Evolutionary conservation across 1,140 invertebrate genomes (phyloP), one percentile per base, ranked within the genome.

Genomic region (Bursaphelenchus mucronatus): DNA sequence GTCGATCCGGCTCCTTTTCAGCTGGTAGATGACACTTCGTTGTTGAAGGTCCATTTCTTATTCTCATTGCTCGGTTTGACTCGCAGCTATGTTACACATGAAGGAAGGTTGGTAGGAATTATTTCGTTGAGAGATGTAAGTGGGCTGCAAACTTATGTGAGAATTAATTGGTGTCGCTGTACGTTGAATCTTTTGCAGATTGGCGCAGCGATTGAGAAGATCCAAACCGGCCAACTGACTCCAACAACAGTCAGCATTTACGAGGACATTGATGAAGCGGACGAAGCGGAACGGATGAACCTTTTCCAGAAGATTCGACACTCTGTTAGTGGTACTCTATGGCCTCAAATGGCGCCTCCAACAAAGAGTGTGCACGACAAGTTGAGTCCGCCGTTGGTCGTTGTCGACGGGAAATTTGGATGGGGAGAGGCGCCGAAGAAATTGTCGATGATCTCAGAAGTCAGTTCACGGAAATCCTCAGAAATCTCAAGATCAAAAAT

Each of bases 1-100:
- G 92, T 97, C 66, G 93, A 97, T 83, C 91, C 92, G 3, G 92
- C 94, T 13, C 94, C 94, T 11, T 97, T 97, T 83, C 94, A 97
- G 81, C 85, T 97, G 0, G 93, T 97, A 0, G 92, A 94, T 78
- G 87, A 90, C 73, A 96, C 94, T 1, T 94, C 92, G 0, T 83
- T 97, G 44, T 87, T 96, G 41, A 97, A 86, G 84, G 92, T 95
- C 3, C 94, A 98, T 83, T 96, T 93, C 11, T 83, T 97, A 7
- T 98, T 98, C 83, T 96, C 92, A 3, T 89, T 97, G 86, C 86
- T 97, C 30, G 92, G 92, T 19, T 89, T 97, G 3, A 94, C 92
- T 84, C 89, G 93, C 75, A 92, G 94, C 3, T 98, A 97, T 83
- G 94, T 98, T 0, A 97, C 94, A 8, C 90, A 91, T 43, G 94